These are phyloP conservation scores for Odontamblyopus lacepedii DNA, from an alignment of 2,797 vertebrate genomes.

Conservation along the genomic window DNA sequence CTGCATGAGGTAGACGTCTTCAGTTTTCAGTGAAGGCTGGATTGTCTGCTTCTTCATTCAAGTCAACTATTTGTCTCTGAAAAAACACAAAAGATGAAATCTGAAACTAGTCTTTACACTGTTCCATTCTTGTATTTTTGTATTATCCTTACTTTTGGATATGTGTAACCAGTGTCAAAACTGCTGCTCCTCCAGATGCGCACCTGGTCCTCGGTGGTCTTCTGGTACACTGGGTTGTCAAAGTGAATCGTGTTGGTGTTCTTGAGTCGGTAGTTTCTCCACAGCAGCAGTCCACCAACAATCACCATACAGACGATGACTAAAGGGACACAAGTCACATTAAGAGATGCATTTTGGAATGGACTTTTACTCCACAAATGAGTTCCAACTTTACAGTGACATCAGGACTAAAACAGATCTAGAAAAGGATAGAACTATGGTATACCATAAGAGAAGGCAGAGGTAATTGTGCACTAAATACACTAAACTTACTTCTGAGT, in stretches of 20 bases:
- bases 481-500: neutral
- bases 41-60: slow-evolving; percentile 84
- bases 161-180: slow-evolving; percentile 82
- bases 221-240: slow-evolving; percentile 92
- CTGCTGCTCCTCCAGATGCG: slow-evolving; percentile 83
- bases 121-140: neutral
- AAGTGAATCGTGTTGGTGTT: slow-evolving; percentile 91
- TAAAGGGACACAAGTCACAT: slow-evolving; percentile 41
- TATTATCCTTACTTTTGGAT: slow-evolving; percentile 79
- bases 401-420: neutral
- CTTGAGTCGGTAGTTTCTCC: slow-evolving; percentile 85
- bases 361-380: neutral
- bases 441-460: neutral
- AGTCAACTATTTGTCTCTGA: slow-evolving; percentile 85
- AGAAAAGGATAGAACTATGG: neutral
- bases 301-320: slow-evolving; percentile 73
- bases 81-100: slow-evolving; percentile 8
- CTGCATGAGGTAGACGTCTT: slow-evolving; percentile 51
- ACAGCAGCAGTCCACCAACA: slow-evolving; percentile 75
- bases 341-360: neutral
- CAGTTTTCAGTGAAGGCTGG: slow-evolving; percentile 62
- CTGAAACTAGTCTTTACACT: neutral
- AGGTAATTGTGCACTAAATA: neutral
- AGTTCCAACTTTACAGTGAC: neutral
- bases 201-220: slow-evolving; percentile 88